phyloP scores from a whole-genome alignment of 2,888 invertebrate genomes.

The Empis livida region DNA sequence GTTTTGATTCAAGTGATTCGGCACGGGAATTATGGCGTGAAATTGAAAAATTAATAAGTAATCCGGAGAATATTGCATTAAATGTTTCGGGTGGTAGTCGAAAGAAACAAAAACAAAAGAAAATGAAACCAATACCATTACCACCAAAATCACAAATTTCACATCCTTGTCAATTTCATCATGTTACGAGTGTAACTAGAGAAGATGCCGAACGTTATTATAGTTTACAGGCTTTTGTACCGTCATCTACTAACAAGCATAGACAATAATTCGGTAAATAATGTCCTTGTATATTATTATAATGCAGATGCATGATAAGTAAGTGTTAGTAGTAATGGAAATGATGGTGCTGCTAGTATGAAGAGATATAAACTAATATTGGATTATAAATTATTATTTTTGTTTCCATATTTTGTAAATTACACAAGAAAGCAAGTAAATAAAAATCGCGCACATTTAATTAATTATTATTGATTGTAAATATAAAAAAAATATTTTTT shows the following conservation, averaged over 20 bases:
- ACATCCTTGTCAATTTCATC: slow-evolving; percentile 72
- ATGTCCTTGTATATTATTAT: too few species aligned
- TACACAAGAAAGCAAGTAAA: too few species aligned
- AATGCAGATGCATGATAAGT: too few species aligned
- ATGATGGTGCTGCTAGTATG: background rate
- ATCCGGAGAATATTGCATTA: slow-evolving; percentile 65
- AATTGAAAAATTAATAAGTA: slow-evolving; percentile 55
- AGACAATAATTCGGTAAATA: too few species aligned
- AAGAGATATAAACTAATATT: background rate
- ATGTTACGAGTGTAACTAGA: slow-evolving; percentile 63
- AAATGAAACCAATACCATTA: slow-evolving; percentile 43
- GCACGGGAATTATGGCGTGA: slow-evolving; percentile 57
- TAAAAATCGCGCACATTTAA: too few species aligned
- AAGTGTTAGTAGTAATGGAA: background rate
- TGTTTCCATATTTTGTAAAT: too few species aligned
- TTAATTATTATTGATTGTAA: too few species aligned
- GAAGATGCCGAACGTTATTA: slow-evolving; percentile 51
- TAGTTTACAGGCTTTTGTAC: slow-evolving; percentile 52
- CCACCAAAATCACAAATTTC: slow-evolving; percentile 73
- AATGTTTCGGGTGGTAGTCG: slow-evolving; percentile 49
- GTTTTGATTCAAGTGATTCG: slow-evolving; percentile 61
- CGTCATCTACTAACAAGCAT: slow-evolving; percentile 8
- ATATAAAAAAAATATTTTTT: too few species aligned
- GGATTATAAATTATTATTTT: too few species aligned
- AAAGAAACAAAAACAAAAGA: slow-evolving; percentile 43